A percentile compares a stretch with the other conserved stretches of the same genome.
These are phyloP conservation scores for Melierax canorus DNA, from an alignment of 2,113 vertebrate genomes.

Conservation along the genomic window DNA sequence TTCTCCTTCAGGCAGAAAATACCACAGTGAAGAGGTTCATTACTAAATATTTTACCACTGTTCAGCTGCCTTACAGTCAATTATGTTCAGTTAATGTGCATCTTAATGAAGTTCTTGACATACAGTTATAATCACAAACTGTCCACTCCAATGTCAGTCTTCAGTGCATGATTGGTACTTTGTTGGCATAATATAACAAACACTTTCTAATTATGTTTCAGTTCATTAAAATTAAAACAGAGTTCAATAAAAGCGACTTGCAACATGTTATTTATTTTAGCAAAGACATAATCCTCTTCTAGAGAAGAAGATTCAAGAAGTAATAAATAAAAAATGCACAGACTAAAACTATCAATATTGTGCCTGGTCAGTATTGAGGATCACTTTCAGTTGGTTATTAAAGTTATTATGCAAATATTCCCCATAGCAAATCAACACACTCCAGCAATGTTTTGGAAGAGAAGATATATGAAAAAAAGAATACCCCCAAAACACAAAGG, in stretches of 20 bases:
- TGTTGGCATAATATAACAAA: constrained; percentile 14
- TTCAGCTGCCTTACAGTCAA: constrained; percentile 63
- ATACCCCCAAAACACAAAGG: background rate
- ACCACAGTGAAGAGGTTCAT: constrained; percentile 4
- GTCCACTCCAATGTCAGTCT: constrained; percentile 37
- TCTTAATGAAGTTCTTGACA: constrained; percentile 57
- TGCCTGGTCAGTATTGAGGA: background rate
- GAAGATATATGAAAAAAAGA: background rate
- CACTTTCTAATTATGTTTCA: background rate
- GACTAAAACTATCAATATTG: background rate
- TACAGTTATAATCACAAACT: constrained; percentile 47
- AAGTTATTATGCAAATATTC: constrained; percentile 1
- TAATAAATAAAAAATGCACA: background rate
- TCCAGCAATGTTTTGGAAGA: background rate
- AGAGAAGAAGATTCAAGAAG: background rate
- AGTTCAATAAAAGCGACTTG: constrained; percentile 2
- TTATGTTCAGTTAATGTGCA: constrained; percentile 46
- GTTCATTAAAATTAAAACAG: constrained; percentile 14
- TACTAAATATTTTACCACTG: constrained; percentile 4
- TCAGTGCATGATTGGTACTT: constrained; percentile 28
- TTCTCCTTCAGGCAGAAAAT: constrained; percentile 35
- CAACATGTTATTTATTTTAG: background rate
- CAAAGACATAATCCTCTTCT: background rate
- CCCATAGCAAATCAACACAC: background rate
- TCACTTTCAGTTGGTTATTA: background rate